Conservation (phyloP, 2,113 vertebrate species). For the Pollimyrus isidori region DNA sequence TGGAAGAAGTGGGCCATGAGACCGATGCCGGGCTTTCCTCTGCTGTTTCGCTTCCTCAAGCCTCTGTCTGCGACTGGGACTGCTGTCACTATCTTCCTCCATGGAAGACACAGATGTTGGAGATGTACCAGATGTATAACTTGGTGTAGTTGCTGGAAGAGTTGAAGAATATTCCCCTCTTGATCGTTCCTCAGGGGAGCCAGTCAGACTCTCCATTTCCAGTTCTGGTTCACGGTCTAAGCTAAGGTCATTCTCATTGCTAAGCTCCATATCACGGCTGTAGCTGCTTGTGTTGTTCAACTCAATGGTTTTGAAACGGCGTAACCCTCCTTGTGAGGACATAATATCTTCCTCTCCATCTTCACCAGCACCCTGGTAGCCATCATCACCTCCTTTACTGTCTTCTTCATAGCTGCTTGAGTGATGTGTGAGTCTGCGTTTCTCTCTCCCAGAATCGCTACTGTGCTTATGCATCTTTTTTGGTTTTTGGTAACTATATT, state of each 20-base stretch:
- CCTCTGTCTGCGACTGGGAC: slow-evolving; percentile 87
- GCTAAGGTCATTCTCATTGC: slow-evolving; percentile 71
- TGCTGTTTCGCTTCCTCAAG: slow-evolving; percentile 96
- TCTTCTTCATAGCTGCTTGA: slow-evolving; percentile 78
- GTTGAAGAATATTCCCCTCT: slow-evolving; percentile 94
- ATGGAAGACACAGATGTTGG: slow-evolving; percentile 95
- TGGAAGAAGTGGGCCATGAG: slow-evolving; percentile 87
- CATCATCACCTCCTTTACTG: slow-evolving; percentile 60
- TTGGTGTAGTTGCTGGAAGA: slow-evolving; percentile 87
- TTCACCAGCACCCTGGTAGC: slow-evolving; percentile 51
- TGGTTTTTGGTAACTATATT: slow-evolving; percentile 50
- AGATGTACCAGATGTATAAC: slow-evolving; percentile 92
- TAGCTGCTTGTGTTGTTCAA: slow-evolving; percentile 88
- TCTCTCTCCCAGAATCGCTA: slow-evolving; percentile 75
- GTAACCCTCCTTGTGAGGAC: slow-evolving; percentile 77
- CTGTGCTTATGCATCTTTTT: slow-evolving; percentile 71
- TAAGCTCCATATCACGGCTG: slow-evolving; percentile 76
- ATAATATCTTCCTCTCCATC: slow-evolving; percentile 58
- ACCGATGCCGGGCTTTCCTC: slow-evolving; percentile 90
- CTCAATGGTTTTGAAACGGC: slow-evolving; percentile 95
- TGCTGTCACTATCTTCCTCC: slow-evolving; percentile 97
- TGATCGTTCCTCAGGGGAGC: slow-evolving; percentile 90
- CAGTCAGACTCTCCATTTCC: slow-evolving; percentile 97
- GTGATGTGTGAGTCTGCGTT: slow-evolving; percentile 72
- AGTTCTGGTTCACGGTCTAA: slow-evolving; percentile 83